Evolutionary conservation across 2,113 vertebrate genomes (phyloP).

Genomic region (Upupa epops): DNA sequence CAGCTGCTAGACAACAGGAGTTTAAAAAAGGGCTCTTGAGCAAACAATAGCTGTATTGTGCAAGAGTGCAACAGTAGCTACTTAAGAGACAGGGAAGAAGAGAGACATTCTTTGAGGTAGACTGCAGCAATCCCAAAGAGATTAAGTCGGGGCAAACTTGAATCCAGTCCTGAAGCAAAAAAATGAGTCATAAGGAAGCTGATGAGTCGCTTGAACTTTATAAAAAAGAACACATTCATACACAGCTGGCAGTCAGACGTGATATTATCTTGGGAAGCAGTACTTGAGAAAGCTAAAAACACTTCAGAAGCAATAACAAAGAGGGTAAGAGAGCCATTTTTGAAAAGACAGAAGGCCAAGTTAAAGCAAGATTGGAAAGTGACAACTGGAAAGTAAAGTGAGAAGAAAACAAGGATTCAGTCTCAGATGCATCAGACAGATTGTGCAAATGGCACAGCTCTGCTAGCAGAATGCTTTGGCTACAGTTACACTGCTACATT

Average conservation of each 20-base stretch:
- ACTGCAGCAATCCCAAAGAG: conserved; percentile 51
- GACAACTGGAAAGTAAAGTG: not conserved
- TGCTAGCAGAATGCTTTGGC: not conserved
- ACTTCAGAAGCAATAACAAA: conserved; percentile 7
- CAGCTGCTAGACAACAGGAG: conserved; percentile 57
- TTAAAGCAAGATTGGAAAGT: not conserved
- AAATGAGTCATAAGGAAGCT: conserved; percentile 64
- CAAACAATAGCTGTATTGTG: conserved; percentile 64
- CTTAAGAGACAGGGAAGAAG: conserved; percentile 50
- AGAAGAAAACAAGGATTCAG: not conserved
- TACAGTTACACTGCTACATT: not conserved
- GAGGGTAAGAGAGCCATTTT: not conserved
- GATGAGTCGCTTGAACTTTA: conserved; percentile 57
- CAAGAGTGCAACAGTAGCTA: conserved; percentile 59
- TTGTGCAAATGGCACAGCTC: not conserved
- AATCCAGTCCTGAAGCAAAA: conserved; percentile 64
- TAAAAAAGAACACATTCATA: conserved; percentile 37
- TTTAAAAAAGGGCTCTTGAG: conserved; percentile 50
- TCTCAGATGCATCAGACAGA: not conserved
- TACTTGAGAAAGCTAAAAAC: conserved; percentile 44
- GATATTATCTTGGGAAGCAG: conserved; percentile 47
- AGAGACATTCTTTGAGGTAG: conserved; percentile 67
- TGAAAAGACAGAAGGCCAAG: not conserved
- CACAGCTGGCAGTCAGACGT: conserved; percentile 55
- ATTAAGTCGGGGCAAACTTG: conserved; percentile 60